Evolutionary conservation across 30 jellyfish, hydroid and myxozoan genomes (phyloP).

Genomic region (Aurelia coerulea): DNA sequence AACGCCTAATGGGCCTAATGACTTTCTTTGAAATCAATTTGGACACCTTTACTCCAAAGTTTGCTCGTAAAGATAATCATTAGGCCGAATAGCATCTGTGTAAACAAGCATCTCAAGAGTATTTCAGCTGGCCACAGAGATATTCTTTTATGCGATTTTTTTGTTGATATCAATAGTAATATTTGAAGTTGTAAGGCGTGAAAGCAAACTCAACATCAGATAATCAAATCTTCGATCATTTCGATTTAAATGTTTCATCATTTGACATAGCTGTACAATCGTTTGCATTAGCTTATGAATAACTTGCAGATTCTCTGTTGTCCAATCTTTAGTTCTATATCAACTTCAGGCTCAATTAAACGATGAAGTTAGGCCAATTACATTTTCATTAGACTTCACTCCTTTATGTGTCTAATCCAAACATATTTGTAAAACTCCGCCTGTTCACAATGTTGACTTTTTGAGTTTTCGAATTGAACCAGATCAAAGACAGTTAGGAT

Average conservation of each 20-base stretch:
- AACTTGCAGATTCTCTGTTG: conserved; percentile 3
- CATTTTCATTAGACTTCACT: too few relatives aligned
- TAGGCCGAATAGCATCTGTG: conserved; percentile 44
- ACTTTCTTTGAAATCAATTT: conserved; percentile 15
- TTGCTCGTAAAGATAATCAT: conserved; percentile 3
- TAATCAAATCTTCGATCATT: conserved; percentile 46
- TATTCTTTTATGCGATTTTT: background rate
- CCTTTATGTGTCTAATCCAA: too few relatives aligned
- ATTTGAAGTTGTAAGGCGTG: conserved; percentile 9
- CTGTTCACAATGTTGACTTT: too few relatives aligned
- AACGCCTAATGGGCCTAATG: too few relatives aligned
- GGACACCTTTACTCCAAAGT: conserved; percentile 6
- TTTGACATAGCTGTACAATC: conserved; percentile 66
- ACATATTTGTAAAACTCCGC: too few relatives aligned
- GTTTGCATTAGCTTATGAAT: conserved; percentile 7
- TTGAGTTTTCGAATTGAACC: too few relatives aligned
- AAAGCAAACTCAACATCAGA: conserved; percentile 3
- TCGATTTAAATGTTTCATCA: conserved; percentile 10
- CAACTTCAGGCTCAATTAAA: too few relatives aligned
- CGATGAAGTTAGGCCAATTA: too few relatives aligned
- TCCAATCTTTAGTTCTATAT: too few relatives aligned
- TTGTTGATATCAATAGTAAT: conserved; percentile 4
- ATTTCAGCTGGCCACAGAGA: conserved; percentile 38
- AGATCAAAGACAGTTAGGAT: too few relatives aligned
- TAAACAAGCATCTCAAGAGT: conserved; percentile 11